Evolutionary conservation across 2,888 invertebrate genomes (phyloP), one percentile per base, ranked within the genome.

Genomic region (Tiliacea citrago): DNA sequence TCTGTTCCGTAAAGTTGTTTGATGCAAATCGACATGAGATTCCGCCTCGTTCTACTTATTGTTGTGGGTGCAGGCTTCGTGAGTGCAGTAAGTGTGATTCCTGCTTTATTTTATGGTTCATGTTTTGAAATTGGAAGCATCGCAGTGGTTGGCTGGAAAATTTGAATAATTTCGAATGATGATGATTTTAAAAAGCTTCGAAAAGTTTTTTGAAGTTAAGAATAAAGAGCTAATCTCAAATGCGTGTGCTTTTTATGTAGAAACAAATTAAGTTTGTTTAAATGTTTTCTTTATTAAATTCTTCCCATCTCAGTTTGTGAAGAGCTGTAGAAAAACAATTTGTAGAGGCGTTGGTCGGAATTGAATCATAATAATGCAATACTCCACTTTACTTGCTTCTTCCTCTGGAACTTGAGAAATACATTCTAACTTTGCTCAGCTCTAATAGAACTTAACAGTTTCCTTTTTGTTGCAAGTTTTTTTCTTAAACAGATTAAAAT

Each of bases 1-100:
- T 78, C 81, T 75, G 86, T 77, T 77, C 76, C 67, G 78, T 75
- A 69, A 70, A 79, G 81, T 77, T 77, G 75, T 71, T 85, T 73
- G 81, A 88, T 85, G 74, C 81, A 84, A 83, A 87, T 87, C 87
- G 83, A 86, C 83, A 87, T 88, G 87, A 88, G 78, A 80, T 77
- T 87, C 77, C 77, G 77, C 66, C 77, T 87, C 66, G 61, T 88
- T 67, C 73, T 87, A 73, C 75, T 83, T 78, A 72, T 78, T 69
- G 67, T 83, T 79, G 80, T 70, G 68, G 61, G 67, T 70, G 78
- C 79, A 49, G 58, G 68, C 68, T 65, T 62, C 69, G 78, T 81
- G 62, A 65, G 71, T 68, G 77, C 77, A 68, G 87, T 87, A 68
- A 88, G 88, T 87, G 51, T 75, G 72, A 74, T 82, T 74, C 55